Evolutionary conservation across 2,888 invertebrate genomes (phyloP).

Genomic region (Hydraecia micacea): DNA sequence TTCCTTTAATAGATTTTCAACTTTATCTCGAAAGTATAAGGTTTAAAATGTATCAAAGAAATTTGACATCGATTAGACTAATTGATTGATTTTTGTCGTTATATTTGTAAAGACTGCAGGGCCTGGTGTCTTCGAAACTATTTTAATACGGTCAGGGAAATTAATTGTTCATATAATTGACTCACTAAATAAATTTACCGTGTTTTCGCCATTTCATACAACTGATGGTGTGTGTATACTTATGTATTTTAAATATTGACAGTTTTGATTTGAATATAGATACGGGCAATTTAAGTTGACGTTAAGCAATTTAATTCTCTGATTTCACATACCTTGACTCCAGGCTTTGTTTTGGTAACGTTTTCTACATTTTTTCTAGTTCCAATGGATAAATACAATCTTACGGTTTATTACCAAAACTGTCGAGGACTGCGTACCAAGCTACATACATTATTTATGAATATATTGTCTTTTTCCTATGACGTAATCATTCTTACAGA

Average conservation of each 20-base stretch:
- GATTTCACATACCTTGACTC: neutral
- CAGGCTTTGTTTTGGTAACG: neutral
- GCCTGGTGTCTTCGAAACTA: neutral
- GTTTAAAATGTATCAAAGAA: too few relatives aligned
- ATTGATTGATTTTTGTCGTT: too few relatives aligned
- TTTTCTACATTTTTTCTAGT: neutral
- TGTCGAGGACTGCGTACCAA: slow-evolving; percentile 23
- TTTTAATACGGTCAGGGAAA: neutral
- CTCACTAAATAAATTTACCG: neutral
- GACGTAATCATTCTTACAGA: slow-evolving; percentile 21
- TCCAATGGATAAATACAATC: slow-evolving; percentile 3
- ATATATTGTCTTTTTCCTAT: slow-evolving; percentile 8
- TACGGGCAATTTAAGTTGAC: neutral
- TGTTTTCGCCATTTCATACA: neutral
- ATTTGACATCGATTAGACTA: too few relatives aligned
- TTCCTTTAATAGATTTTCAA: too few relatives aligned
- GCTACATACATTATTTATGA: slow-evolving; percentile 8
- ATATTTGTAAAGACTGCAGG: too few relatives aligned
- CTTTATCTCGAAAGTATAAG: too few relatives aligned
- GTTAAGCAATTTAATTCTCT: neutral
- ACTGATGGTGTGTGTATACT: neutral
- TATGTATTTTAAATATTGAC: neutral
- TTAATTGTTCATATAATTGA: neutral
- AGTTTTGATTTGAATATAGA: neutral
- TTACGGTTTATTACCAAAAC: slow-evolving; percentile 15